phyloP scores from a whole-genome alignment of 2,797 vertebrate genomes.

The Enteromius viviparus region DNA sequence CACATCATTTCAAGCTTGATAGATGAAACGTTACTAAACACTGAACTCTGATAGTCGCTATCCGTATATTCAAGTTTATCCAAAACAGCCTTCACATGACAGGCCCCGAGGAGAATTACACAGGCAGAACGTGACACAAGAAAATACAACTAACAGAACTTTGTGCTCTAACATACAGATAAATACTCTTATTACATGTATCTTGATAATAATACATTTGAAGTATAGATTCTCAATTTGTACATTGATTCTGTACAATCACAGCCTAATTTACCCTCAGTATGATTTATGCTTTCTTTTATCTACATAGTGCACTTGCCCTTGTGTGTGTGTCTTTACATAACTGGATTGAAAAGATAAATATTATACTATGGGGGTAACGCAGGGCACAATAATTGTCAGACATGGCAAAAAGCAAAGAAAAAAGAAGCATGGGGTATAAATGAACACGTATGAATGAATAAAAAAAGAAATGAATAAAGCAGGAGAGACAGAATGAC shows the following conservation, averaged over 20 bases:
- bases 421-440: constrained; percentile 33
- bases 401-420: constrained; percentile 44
- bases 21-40: background rate
- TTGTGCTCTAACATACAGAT: constrained; percentile 61
- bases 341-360: background rate
- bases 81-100: background rate
- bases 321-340: constrained; percentile 51
- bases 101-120: background rate
- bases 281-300: background rate
- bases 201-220: constrained; percentile 59
- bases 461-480: background rate
- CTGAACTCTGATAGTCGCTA: background rate
- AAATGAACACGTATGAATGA: background rate
- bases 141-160: constrained; percentile 45
- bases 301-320: constrained; percentile 32
- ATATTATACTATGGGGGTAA: background rate
- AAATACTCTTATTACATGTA: constrained; percentile 57
- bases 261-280: background rate
- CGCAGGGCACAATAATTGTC: background rate
- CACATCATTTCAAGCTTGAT: background rate
- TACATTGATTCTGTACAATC: constrained; percentile 63
- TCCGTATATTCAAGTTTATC: constrained; percentile 15
- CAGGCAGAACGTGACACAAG: constrained; percentile 1
- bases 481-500: constrained; percentile 26
- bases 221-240: constrained; percentile 57